These are phyloP conservation scores for Batillaria attramentaria DNA, from an alignment of 1,140 invertebrate genomes.

Conservation along the genomic window DNA sequence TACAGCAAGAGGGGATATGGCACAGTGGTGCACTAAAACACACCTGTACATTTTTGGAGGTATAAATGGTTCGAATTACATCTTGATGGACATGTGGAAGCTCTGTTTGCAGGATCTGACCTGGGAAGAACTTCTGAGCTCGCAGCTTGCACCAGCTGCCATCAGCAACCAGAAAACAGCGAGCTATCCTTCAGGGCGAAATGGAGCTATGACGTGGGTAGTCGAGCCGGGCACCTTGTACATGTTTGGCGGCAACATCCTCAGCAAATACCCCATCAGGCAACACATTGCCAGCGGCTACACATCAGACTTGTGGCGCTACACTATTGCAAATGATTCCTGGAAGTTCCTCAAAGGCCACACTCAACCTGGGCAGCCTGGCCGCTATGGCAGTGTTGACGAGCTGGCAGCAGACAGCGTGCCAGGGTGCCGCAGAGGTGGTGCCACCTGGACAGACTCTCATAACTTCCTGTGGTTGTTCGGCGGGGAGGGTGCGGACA, in stretches of 20 bases:
- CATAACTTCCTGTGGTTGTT: conserved; percentile 53
- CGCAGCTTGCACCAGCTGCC: conserved; percentile 26
- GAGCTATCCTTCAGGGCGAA: conserved; percentile 46
- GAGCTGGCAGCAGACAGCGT: neutral
- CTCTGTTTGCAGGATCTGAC: conserved; percentile 42
- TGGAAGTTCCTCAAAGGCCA: conserved; percentile 42
- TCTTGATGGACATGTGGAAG: conserved; percentile 51
- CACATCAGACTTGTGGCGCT: conserved; percentile 51
- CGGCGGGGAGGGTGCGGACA: conserved; percentile 53
- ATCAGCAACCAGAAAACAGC: conserved; percentile 29
- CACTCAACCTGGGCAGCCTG: conserved; percentile 22
- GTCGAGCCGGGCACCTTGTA: conserved; percentile 34
- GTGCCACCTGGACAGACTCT: conserved; percentile 47
- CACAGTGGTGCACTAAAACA: conserved; percentile 48
- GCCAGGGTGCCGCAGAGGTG: conserved; percentile 47
- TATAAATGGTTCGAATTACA: conserved; percentile 35
- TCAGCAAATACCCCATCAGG: conserved; percentile 28
- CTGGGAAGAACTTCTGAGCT: conserved; percentile 41
- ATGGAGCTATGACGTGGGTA: conserved; percentile 52
- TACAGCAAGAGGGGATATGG: conserved; percentile 37
- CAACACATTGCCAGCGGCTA: conserved; percentile 45
- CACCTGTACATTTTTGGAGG: conserved; percentile 54
- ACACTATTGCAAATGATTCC: conserved; percentile 30
- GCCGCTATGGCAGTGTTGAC: conserved; percentile 28
- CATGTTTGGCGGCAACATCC: conserved; percentile 56